phyloP scores from a whole-genome alignment of 1,140 invertebrate species.

The Epicauta chinensis region DNA sequence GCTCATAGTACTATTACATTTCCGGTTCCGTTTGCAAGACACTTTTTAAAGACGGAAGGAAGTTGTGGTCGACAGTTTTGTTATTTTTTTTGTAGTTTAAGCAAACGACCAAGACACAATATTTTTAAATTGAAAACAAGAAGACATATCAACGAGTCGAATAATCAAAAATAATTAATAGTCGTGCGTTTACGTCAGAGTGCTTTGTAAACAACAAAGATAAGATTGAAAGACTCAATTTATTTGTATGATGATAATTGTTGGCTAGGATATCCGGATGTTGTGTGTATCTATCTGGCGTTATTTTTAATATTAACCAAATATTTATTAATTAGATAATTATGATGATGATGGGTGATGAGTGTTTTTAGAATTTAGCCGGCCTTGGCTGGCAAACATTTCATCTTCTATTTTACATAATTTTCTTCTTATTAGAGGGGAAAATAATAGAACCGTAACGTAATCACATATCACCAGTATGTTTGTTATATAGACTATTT shows the following conservation, averaged over 20 bases:
- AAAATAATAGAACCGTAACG: slow-evolving; percentile 4
- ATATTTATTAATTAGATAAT: neutral
- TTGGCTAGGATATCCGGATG: slow-evolving; percentile 10
- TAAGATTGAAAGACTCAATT: neutral
- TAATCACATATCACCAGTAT: neutral
- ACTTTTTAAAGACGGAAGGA: too few species aligned
- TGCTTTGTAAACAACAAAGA: slow-evolving; percentile 9
- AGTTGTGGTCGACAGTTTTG: too few species aligned
- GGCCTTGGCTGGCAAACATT: neutral
- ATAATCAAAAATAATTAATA: too few species aligned
- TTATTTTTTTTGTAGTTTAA: too few species aligned
- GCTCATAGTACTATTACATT: too few species aligned
- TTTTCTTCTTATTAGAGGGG: neutral
- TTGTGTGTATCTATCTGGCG: neutral
- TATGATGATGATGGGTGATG: too few species aligned
- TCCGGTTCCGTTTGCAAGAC: too few species aligned
- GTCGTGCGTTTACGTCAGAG: slow-evolving; percentile 7
- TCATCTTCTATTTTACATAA: slow-evolving; percentile 2
- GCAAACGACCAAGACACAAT: too few species aligned
- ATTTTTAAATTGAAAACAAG: too few species aligned
- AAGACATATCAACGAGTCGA: too few species aligned
- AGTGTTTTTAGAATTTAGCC: too few species aligned
- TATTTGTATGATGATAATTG: slow-evolving; percentile 8
- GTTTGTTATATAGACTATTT: too few species aligned
- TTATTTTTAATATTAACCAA: neutral